phyloP scores from a whole-genome alignment of 2,113 vertebrate species.

The Sturnira hondurensis region DNA sequence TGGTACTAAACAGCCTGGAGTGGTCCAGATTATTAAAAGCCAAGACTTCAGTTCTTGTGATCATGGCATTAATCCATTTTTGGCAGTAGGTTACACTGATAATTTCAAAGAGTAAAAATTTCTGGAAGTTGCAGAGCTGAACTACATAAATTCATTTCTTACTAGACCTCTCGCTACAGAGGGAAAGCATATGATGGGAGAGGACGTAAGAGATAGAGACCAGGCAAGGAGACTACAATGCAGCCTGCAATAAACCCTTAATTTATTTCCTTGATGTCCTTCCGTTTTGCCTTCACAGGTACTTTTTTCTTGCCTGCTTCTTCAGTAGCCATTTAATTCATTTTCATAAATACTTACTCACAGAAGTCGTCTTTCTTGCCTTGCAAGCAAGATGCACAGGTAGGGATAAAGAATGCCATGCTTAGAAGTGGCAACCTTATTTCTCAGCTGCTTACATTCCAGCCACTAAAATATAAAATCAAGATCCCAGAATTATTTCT shows the following conservation, averaged over 20 bases:
- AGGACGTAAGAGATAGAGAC: background rate
- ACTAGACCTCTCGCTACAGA: background rate
- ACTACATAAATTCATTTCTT: background rate
- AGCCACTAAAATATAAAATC: background rate
- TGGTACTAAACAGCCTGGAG: background rate
- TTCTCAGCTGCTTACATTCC: background rate
- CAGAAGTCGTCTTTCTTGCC: background rate
- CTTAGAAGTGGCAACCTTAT: background rate
- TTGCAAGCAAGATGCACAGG: background rate
- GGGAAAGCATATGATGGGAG: background rate
- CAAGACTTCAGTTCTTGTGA: background rate
- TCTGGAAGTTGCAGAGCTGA: background rate
- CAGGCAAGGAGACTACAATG: background rate
- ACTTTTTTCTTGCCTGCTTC: background rate
- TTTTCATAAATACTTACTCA: background rate
- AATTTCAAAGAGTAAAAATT: conserved; percentile 31
- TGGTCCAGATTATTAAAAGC: background rate
- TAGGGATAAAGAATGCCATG: background rate
- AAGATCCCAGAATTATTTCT: background rate
- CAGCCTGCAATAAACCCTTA: background rate
- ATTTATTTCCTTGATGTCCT: background rate
- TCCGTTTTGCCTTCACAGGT: background rate
- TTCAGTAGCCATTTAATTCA: background rate
- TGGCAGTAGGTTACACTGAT: background rate
- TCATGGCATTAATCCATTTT: conserved; percentile 1